Evolutionary conservation across 2,888 invertebrate genomes (phyloP), one percentile per base, ranked within the genome.

Genomic region (Oscheius sp.): DNA sequence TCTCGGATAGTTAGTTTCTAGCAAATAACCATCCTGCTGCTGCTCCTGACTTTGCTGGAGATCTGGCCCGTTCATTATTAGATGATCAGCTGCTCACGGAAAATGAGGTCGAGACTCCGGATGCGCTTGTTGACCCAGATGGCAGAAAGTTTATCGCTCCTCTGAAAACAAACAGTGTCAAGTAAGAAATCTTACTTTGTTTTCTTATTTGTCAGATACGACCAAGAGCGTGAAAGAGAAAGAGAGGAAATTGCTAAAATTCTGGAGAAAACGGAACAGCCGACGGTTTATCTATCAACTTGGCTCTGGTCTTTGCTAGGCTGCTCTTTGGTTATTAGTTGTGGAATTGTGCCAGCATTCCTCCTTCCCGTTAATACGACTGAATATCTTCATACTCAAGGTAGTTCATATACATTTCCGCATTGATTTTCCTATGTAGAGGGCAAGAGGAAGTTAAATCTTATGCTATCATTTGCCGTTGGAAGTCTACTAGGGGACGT

Each of bases 401-500:
- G 81, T 81, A 49, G 4, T 2, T 2, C 26, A 14, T 17, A n/a
- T n/a, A 41, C 12, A 41, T 12, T 41, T 41, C 20, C n/a, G 12
- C 41, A 6, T 3, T 17, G 3, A 6, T 41, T 41, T 41, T 41
- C 14, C n/a, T 54, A 33, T 78, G n/a, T 65, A 81, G 80, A 74
- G 33, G 80, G 80, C 2, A 71, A 75, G 41, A 59, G 62, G 28
- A 49, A 61, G 2, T 71, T 82, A 38, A 81, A 82, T 54, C 67
- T 74, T 0, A 44, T 82, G 24, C 73, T 83, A 17, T 68, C 76
- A 0, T 83, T 82, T 59, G 80, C 82, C 0, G 81, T 83, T 33
- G 83, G 83, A 2, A 75, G 79, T 45, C 66, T 83, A 9, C 69
- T 83, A 2, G 82, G 80, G 4, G 83, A 83, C 47, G 82, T 83